A percentile compares a stretch with the other conserved stretches of the same genome.
These are phyloP conservation scores for Drosophila melanosoma DNA, from an alignment of 2,888 invertebrate species.

Conservation along the genomic window DNA sequence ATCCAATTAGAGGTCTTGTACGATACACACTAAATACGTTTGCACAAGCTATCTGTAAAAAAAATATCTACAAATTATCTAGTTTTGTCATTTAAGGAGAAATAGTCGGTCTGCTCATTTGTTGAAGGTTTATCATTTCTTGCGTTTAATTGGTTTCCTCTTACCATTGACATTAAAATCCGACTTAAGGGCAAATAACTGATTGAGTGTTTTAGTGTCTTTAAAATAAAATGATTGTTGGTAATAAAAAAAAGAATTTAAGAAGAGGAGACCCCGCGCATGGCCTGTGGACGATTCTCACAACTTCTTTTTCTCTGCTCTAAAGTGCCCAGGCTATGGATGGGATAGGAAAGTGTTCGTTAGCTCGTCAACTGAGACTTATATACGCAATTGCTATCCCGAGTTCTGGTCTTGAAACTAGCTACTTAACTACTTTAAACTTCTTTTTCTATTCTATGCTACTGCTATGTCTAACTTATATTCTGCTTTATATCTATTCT, in stretches of 20 bases:
- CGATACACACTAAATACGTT: slow-evolving; percentile 19
- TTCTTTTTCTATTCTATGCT: slow-evolving; percentile 10
- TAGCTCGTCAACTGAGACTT: slow-evolving; percentile 42
- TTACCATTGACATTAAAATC: slow-evolving; percentile 33
- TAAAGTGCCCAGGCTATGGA: neutral
- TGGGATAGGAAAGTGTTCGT: neutral
- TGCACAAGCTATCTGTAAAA: neutral
- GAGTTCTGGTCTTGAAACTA: slow-evolving; percentile 54
- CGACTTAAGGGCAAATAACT: neutral
- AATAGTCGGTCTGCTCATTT: neutral
- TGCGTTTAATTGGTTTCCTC: neutral
- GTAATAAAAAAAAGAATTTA: neutral
- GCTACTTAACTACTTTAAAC: slow-evolving; percentile 30
- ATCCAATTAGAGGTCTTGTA: slow-evolving; percentile 25
- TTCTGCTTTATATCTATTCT: slow-evolving; percentile 24
- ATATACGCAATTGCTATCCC: slow-evolving; percentile 35
- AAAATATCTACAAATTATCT: neutral
- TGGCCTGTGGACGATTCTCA: slow-evolving; percentile 3
- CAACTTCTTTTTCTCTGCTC: slow-evolving; percentile 17
- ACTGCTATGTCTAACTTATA: slow-evolving; percentile 25
- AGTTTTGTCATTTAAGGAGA: neutral
- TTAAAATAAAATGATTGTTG: slow-evolving; percentile 3
- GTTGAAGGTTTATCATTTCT: neutral
- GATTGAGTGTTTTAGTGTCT: slow-evolving; percentile 1
- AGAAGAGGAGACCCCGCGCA: neutral